Percentiles rank a stretch among this genome's conserved stretches.
Conservation (phyloP, 2,113 vertebrate species). For the Ameiurus melas region DNA sequence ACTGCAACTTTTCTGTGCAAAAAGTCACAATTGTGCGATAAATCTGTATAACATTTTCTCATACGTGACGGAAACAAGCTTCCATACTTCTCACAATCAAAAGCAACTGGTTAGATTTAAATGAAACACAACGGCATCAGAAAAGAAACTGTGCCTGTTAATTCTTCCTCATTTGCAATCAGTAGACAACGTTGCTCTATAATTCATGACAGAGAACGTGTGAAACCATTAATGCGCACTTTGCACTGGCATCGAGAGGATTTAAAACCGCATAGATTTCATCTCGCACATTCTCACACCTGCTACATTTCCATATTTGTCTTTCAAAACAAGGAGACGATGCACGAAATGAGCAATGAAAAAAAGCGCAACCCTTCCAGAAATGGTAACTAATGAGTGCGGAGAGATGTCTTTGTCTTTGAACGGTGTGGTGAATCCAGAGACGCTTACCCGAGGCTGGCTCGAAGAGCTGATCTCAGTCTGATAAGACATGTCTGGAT, state of each 20-base stretch:
- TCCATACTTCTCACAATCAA: background rate
- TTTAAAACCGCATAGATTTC: constrained; percentile 32
- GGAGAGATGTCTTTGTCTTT: constrained; percentile 66
- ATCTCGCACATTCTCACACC: constrained; percentile 61
- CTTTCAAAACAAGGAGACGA: constrained; percentile 27
- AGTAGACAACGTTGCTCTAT: background rate
- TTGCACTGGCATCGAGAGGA: background rate
- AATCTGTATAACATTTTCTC: background rate
- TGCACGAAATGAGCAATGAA: constrained; percentile 52
- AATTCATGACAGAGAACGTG: background rate
- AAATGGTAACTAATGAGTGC: constrained; percentile 55
- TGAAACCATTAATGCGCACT: background rate
- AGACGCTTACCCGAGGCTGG: constrained; percentile 52
- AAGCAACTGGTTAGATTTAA: background rate
- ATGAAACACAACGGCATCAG: background rate
- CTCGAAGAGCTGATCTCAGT: constrained; percentile 66
- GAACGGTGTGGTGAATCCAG: constrained; percentile 62
- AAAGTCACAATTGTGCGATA: background rate
- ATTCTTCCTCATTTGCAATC: background rate
- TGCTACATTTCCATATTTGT: constrained; percentile 60
- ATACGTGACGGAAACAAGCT: background rate
- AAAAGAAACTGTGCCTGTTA: background rate
- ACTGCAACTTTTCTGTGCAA: background rate
- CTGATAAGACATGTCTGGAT: constrained; percentile 75
- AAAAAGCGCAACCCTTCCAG: constrained; percentile 42